phyloP scores from a whole-genome alignment of 2,113 vertebrate genomes.

The Phylloscopus trochiloides region DNA sequence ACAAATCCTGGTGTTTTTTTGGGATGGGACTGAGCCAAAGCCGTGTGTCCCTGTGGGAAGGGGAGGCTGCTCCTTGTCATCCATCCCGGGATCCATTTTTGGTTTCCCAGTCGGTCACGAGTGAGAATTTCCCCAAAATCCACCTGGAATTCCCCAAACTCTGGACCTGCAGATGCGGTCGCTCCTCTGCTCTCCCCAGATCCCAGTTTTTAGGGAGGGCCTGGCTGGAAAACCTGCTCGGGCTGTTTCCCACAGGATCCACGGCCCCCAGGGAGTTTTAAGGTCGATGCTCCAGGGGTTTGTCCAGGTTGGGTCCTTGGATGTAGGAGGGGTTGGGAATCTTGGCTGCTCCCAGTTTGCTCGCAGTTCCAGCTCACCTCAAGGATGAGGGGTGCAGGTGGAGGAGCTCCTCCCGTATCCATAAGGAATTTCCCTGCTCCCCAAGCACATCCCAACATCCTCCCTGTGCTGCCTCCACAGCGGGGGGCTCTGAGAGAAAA shows the following conservation, averaged over 20 bases:
- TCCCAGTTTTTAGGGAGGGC: not conserved
- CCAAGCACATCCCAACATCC: not conserved
- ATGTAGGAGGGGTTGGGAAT: not conserved
- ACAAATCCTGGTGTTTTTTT: not conserved
- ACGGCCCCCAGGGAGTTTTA: accelerated
- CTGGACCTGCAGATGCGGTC: accelerated
- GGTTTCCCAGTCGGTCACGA: accelerated
- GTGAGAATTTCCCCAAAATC: not conserved
- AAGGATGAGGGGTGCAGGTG: not conserved
- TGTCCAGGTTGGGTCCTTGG: not conserved
- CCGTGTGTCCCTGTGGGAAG: not conserved
- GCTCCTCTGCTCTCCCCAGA: not conserved
- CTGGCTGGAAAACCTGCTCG: not conserved
- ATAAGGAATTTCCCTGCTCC: not conserved
- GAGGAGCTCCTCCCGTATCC: not conserved
- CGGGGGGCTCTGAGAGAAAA: not conserved
- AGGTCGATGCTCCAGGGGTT: not conserved
- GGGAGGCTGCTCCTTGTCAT: not conserved
- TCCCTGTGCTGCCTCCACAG: not conserved
- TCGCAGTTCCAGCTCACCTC: not conserved
- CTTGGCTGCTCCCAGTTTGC: not conserved
- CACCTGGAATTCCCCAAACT: not conserved
- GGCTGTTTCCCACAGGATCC: not conserved
- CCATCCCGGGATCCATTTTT: not conserved
- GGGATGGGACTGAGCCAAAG: not conserved